phyloP scores from a whole-genome alignment of 2,113 vertebrate genomes.

The Lepisosteus oculatus region DNA sequence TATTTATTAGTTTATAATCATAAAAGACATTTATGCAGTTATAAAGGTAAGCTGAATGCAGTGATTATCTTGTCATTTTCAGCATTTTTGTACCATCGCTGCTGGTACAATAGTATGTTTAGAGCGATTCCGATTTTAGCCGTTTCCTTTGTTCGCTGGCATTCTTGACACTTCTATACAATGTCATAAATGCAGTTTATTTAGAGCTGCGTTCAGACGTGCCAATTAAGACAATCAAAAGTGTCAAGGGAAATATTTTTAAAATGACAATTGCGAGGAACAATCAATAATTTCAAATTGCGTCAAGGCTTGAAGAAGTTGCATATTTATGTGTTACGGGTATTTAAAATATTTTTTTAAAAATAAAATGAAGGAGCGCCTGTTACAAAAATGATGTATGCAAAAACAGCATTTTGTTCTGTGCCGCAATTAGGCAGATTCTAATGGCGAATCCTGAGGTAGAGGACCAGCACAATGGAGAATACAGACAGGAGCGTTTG shows the following conservation, averaged over 20 bases:
- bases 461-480: no score
- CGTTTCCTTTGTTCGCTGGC: slow-evolving; percentile 64
- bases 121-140: slow-evolving; percentile 55
- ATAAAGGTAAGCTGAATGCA: slow-evolving; percentile 73
- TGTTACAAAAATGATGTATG: no score
- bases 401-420: no score
- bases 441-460: no score
- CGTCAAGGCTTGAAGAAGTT: slow-evolving; percentile 1
- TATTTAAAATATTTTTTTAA: no score
- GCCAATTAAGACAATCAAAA: slow-evolving; percentile 70
- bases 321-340: no score
- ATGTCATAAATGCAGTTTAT: slow-evolving; percentile 48
- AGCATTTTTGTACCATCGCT: slow-evolving; percentile 35
- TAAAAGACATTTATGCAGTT: slow-evolving; percentile 58
- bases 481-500: no score
- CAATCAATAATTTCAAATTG: slow-evolving; percentile 37
- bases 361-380: no score
- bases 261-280: slow-evolving; percentile 18
- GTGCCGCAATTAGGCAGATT: no score
- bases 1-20: slow-evolving; percentile 74
- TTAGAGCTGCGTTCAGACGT: slow-evolving; percentile 54
- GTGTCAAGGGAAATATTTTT: slow-evolving; percentile 35
- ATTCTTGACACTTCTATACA: slow-evolving; percentile 71
- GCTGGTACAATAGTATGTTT: slow-evolving; percentile 43
- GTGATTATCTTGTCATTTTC: slow-evolving; percentile 77